Conservation (phyloP, 2,113 vertebrate genomes). For the Oreamnos americanus region DNA sequence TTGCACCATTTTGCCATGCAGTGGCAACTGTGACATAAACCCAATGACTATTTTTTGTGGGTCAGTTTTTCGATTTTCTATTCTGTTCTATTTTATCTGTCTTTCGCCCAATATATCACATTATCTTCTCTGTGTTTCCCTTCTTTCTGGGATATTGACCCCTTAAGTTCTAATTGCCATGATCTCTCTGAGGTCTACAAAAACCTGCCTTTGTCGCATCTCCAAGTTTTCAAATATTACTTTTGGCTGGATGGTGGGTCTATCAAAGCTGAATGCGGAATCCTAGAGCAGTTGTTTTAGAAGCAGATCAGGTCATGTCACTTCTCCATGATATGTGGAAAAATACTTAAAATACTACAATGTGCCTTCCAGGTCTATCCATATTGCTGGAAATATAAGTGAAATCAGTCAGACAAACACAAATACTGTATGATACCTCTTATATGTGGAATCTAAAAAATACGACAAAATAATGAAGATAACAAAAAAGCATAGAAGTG, state of each 20-base stretch:
- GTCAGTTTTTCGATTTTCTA: not conserved
- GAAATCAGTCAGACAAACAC: not conserved
- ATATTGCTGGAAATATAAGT: not conserved
- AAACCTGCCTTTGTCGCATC: not conserved
- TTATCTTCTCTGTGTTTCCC: not conserved
- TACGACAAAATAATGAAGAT: not conserved
- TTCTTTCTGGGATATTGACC: not conserved
- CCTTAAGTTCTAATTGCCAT: not conserved
- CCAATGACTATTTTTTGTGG: not conserved
- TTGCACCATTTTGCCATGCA: not conserved
- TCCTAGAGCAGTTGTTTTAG: not conserved
- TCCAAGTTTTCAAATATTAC: not conserved
- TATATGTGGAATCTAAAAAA: not conserved
- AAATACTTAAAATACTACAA: not conserved
- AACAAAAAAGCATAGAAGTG: not conserved
- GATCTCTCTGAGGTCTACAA: not conserved
- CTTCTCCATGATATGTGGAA: not conserved
- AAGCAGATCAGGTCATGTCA: not conserved
- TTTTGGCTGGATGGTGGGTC: not conserved
- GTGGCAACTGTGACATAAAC: not conserved
- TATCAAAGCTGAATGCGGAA: not conserved
- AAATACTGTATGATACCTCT: not conserved
- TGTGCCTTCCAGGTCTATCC: not conserved
- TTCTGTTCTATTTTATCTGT: not conserved
- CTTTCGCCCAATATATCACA: not conserved